A percentile compares a stretch with the other conserved stretches of the same genome.
Evolutionary conservation across 2,797 vertebrate genomes (phyloP).

Genomic region (Cossypha niveicapilla): DNA sequence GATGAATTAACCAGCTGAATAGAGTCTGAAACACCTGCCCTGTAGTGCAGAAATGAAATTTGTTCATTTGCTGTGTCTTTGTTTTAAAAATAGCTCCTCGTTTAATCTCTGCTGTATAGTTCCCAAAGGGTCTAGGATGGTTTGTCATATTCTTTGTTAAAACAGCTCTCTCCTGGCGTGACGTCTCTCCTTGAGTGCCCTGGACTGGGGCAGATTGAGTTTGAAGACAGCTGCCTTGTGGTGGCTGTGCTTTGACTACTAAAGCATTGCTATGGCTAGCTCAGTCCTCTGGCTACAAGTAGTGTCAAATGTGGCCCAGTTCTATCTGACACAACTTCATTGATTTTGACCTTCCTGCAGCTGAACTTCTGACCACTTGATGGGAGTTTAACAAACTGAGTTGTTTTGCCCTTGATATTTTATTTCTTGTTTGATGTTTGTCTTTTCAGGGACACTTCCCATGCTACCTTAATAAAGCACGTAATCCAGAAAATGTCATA

Average conservation of each 20-base stretch:
- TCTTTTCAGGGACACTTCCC: background rate
- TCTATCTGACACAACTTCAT: background rate
- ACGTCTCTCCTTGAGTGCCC: background rate
- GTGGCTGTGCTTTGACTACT: background rate
- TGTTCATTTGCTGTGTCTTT: background rate
- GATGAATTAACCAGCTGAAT: background rate
- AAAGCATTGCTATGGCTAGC: background rate
- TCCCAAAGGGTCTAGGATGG: background rate
- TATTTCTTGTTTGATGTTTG: background rate
- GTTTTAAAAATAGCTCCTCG: background rate
- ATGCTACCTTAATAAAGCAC: background rate
- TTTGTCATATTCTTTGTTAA: background rate
- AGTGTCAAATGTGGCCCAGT: background rate
- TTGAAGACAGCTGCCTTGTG: background rate
- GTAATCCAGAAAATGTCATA: background rate
- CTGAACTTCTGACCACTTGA: background rate
- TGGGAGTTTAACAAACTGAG: background rate
- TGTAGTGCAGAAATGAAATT: background rate
- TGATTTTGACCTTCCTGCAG: background rate
- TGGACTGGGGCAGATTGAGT: accelerated
- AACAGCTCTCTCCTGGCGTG: accelerated
- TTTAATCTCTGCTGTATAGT: background rate
- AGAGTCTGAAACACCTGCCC: background rate
- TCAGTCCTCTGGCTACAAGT: background rate
- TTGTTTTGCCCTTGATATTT: background rate